Evolutionary conservation across 2,113 vertebrate species (phyloP).

Genomic region (Panurus biarmicus): DNA sequence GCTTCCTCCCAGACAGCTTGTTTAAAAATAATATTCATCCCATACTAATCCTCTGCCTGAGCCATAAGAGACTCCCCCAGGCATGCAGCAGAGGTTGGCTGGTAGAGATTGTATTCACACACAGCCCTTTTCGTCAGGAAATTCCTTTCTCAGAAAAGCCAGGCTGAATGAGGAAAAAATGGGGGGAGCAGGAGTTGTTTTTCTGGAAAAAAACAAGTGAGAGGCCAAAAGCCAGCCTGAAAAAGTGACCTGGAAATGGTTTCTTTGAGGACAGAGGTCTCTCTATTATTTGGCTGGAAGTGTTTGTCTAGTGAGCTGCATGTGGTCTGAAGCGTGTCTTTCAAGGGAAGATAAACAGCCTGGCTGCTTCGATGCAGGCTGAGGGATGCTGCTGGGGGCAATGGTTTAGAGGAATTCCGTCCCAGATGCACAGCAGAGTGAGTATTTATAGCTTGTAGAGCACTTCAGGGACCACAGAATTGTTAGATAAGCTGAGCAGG

Average conservation of each 20-base stretch:
- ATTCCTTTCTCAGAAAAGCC: conserved; percentile 71
- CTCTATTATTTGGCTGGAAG: conserved; percentile 58
- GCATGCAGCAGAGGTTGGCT: conserved; percentile 41
- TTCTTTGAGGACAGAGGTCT: conserved; percentile 63
- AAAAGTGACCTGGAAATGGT: conserved; percentile 64
- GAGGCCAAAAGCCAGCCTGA: conserved; percentile 57
- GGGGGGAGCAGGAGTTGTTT: conserved; percentile 62
- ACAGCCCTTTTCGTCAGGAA: conserved; percentile 60
- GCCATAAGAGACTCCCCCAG: background rate
- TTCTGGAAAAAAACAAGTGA: conserved; percentile 67
- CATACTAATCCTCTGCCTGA: conserved; percentile 1
- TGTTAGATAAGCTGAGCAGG: conserved; percentile 35
- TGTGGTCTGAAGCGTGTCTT: conserved; percentile 62
- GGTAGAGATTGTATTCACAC: conserved; percentile 44
- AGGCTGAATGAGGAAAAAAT: conserved; percentile 20
- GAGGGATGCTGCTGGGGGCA: conserved; percentile 37
- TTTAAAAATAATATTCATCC: conserved; percentile 51
- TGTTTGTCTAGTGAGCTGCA: conserved; percentile 25
- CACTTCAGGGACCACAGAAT: background rate
- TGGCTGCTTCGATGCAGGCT: background rate
- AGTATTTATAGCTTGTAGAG: conserved; percentile 29
- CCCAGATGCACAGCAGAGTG: background rate
- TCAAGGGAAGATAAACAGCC: conserved; percentile 68
- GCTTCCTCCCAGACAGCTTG: conserved; percentile 62
- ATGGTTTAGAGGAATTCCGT: conserved; percentile 22